Conservation (phyloP, 2,888 invertebrate genomes). For the Caenorhabditis imperialis region DNA sequence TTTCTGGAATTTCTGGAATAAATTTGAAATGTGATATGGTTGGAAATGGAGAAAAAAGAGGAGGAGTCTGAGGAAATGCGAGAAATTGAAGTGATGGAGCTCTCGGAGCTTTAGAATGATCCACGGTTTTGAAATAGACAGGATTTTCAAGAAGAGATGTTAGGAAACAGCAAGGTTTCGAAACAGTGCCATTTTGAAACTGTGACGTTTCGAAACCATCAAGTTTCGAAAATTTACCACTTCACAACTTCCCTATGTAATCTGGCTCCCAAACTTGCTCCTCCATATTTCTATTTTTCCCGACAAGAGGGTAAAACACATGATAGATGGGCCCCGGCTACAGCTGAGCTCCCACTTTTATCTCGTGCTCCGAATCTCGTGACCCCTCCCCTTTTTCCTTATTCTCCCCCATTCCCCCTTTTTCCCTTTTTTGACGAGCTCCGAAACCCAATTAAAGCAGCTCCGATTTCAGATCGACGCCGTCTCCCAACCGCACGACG, state of each 20-base stretch:
- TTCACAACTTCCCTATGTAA: too few species aligned
- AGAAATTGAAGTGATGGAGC: too few species aligned
- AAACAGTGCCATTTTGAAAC: background rate
- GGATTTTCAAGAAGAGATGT: too few species aligned
- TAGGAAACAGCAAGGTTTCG: too few species aligned
- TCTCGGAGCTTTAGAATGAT: too few species aligned
- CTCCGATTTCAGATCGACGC: conserved; percentile 28
- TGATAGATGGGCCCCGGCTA: conserved; percentile 39
- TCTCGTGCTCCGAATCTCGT: conserved; percentile 46
- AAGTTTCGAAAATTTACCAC: too few species aligned
- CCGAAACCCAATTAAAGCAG: background rate
- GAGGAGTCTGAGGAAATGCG: too few species aligned
- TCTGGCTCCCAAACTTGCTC: too few species aligned
- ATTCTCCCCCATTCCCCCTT: too few species aligned
- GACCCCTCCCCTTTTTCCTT: conserved; percentile 11
- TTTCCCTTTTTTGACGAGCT: conserved; percentile 8
- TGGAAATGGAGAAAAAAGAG: background rate
- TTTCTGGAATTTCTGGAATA: background rate
- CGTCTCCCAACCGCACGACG: conserved; percentile 19
- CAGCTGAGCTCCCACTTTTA: conserved; percentile 23
- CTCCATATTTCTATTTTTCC: conserved; percentile 3
- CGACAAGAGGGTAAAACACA: conserved; percentile 40
- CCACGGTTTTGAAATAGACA: too few species aligned
- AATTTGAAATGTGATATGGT: too few species aligned
- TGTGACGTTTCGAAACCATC: too few species aligned